These are phyloP conservation scores for Rhingia campestris DNA, from an alignment of 2,888 invertebrate genomes.

Conservation along the genomic window DNA sequence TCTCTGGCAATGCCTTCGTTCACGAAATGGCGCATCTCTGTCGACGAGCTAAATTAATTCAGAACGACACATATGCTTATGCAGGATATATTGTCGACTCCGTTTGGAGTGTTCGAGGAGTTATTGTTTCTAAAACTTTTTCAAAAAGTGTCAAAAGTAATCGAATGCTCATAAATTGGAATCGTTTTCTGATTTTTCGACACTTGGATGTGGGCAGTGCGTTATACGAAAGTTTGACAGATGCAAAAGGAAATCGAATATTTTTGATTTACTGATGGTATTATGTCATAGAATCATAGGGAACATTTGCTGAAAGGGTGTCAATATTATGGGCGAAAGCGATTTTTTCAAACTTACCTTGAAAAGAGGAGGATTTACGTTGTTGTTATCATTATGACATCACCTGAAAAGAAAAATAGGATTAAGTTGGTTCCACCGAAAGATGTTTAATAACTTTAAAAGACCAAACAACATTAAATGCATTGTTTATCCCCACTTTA, in stretches of 20 bases:
- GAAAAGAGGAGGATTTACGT: too few species aligned
- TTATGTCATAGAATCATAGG: neutral
- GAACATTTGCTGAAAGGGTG: too few species aligned
- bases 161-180: slow-evolving; percentile 10
- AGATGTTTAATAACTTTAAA: too few species aligned
- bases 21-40: slow-evolving; percentile 34
- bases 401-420: too few species aligned
- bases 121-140: slow-evolving; percentile 42
- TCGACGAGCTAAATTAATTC: slow-evolving; percentile 48
- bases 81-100: slow-evolving; percentile 1
- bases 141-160: neutral
- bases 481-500: neutral
- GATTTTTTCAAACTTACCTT: too few species aligned
- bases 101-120: neutral
- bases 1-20: neutral
- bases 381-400: too few species aligned
- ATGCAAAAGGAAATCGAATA: neutral
- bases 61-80: neutral
- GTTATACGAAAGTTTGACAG: slow-evolving; percentile 10
- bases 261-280: neutral
- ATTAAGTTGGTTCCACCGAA: too few species aligned
- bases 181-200: slow-evolving; percentile 18
- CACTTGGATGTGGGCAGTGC: neutral
- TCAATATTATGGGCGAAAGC: too few species aligned
- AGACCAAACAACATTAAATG: too few species aligned